phyloP scores from a whole-genome alignment of 2,113 vertebrate genomes.

The Pithys albifrons region DNA sequence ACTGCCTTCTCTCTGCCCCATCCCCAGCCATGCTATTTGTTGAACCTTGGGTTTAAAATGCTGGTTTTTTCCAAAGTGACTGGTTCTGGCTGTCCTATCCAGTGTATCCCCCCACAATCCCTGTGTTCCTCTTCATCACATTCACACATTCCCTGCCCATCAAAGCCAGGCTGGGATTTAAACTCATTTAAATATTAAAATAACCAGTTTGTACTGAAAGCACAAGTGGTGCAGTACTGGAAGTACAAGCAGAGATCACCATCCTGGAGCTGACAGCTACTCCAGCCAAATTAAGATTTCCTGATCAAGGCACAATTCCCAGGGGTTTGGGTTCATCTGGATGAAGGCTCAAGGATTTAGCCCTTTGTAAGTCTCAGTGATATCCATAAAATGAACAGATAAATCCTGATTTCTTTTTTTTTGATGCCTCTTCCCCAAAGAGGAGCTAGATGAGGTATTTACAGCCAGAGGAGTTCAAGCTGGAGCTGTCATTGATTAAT shows the following conservation, averaged over 20 bases:
- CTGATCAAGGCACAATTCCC: background rate
- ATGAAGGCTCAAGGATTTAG: background rate
- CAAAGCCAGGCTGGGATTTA: background rate
- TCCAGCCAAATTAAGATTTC: background rate
- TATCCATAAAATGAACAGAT: background rate
- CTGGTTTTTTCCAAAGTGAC: background rate
- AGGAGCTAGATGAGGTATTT: slow-evolving; percentile 25
- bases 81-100: background rate
- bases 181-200: background rate
- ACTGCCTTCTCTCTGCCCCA: background rate
- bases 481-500: slow-evolving; percentile 40
- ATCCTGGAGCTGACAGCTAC: background rate
- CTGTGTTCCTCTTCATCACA: background rate
- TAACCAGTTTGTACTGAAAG: background rate
- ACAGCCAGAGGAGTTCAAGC: slow-evolving; percentile 12
- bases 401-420: background rate
- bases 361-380: background rate
- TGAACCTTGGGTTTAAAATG: background rate
- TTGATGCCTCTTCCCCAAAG: background rate
- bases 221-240: background rate
- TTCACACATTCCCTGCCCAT: accelerated
- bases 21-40: background rate
- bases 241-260: background rate
- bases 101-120: background rate
- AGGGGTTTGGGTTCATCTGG: background rate